phyloP scores from a whole-genome alignment of 2,113 vertebrate species.

The Ailurus styani region DNA sequence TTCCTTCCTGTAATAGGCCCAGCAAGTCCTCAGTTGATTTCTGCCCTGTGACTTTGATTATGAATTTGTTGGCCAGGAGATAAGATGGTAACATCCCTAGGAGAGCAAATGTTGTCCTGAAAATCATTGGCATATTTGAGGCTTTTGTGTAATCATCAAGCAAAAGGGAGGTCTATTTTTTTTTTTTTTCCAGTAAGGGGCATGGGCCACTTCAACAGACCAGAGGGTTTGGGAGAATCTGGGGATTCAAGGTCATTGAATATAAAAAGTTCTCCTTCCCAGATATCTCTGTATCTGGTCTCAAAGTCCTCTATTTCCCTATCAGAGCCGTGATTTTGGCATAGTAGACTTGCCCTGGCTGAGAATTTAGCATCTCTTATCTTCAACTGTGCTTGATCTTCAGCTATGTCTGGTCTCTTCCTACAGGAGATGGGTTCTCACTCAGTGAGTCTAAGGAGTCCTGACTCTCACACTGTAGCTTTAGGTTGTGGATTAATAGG shows the following conservation, averaged over 20 bases:
- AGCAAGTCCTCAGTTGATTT: accelerated
- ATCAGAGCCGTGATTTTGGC: not conserved
- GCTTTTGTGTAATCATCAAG: not conserved
- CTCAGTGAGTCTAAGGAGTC: not conserved
- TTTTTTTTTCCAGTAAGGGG: not conserved
- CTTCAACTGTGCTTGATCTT: not conserved
- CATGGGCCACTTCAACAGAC: not conserved
- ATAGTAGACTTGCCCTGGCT: not conserved
- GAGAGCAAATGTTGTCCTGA: not conserved
- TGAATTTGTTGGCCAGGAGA: not conserved
- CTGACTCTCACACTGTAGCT: not conserved
- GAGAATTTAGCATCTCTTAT: not conserved
- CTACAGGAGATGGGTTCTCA: not conserved
- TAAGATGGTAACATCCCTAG: not conserved
- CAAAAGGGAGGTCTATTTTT: not conserved
- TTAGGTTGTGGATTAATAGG: not conserved
- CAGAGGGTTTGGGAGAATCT: not conserved
- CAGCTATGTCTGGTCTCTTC: not conserved
- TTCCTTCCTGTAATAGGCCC: not conserved
- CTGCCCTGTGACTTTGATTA: not conserved
- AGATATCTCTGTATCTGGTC: not conserved
- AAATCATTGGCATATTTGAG: not conserved
- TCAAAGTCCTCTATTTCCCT: not conserved
- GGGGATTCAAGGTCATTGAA: not conserved
- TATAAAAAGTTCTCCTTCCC: not conserved